A percentile compares a stretch with the other conserved stretches of the same genome.
Conservation (phyloP, 1,140 invertebrate species). For the Zaprionus davidi region DNA sequence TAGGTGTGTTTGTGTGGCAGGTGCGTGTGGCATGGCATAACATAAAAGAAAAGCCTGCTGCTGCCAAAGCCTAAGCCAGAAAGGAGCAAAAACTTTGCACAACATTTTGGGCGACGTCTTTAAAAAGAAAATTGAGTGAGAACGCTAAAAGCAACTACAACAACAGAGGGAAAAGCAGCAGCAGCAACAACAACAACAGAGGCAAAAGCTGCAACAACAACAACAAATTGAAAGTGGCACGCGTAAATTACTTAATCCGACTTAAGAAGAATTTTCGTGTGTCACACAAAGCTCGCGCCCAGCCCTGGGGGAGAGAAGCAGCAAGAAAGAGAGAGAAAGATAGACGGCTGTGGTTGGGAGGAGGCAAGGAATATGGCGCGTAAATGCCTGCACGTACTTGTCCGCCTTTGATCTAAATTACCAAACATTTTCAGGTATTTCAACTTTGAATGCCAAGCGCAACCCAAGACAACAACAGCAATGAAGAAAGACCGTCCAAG, state of each 20-base stretch:
- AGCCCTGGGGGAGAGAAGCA: background rate
- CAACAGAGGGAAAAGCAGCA: background rate
- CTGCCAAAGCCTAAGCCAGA: slow-evolving; percentile 2
- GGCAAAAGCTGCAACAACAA: slow-evolving; percentile 6
- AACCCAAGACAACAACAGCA: slow-evolving; percentile 64
- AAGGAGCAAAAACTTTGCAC: slow-evolving; percentile 16
- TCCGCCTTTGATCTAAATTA: slow-evolving; percentile 78
- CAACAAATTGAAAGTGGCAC: slow-evolving; percentile 72
- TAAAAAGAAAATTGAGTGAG: slow-evolving; percentile 23
- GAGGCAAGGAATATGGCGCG: slow-evolving; percentile 2
- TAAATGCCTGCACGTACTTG: slow-evolving; percentile 72
- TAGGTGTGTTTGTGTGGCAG: background rate
- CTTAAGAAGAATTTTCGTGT: slow-evolving; percentile 70
- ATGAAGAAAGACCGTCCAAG: slow-evolving; percentile 11
- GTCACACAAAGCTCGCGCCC: slow-evolving; percentile 35
- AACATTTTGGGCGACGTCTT: slow-evolving; percentile 11
- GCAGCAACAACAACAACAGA: slow-evolving; percentile 28
- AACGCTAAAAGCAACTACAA: slow-evolving; percentile 16
- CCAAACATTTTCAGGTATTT: slow-evolving; percentile 80
- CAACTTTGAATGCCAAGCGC: slow-evolving; percentile 72
- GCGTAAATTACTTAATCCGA: slow-evolving; percentile 81
- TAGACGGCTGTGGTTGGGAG: background rate
- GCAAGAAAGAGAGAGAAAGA: background rate
- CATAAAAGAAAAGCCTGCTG: slow-evolving; percentile 22
- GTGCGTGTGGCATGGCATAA: background rate